These are phyloP conservation scores for Harpagoxenus sublaevis DNA, from an alignment of 2,888 invertebrate genomes.

Conservation along the genomic window DNA sequence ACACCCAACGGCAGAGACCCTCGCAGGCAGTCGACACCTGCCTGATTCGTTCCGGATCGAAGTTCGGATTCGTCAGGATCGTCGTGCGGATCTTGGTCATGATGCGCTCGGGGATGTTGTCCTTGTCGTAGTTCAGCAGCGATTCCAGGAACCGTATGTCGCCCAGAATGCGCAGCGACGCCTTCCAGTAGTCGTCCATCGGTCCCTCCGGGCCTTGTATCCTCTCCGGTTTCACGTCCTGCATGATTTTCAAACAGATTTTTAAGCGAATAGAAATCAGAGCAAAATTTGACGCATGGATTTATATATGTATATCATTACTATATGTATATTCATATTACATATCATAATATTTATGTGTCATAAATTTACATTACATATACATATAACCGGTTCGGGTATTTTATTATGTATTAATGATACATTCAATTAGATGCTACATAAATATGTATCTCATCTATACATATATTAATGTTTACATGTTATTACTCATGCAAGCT, in stretches of 20 bases:
- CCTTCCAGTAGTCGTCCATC: slow-evolving; percentile 97
- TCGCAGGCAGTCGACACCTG: slow-evolving; percentile 96
- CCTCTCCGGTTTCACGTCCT: slow-evolving; percentile 96
- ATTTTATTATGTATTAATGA: background rate
- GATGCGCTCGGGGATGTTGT: slow-evolving; percentile 94
- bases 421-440: background rate
- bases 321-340: background rate
- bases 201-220: slow-evolving; percentile 92
- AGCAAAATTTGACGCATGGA: background rate
- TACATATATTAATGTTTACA: slow-evolving; percentile 9
- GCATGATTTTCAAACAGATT: background rate
- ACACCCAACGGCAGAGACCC: slow-evolving; percentile 97
- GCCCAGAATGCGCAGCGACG: slow-evolving; percentile 94
- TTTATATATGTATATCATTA: background rate
- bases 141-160: slow-evolving; percentile 97
- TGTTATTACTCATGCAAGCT: background rate
- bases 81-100: slow-evolving; percentile 94
- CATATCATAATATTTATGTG: background rate
- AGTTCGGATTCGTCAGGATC: slow-evolving; percentile 94
- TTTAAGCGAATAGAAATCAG: background rate
- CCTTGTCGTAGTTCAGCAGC: slow-evolving; percentile 95
- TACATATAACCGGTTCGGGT: background rate
- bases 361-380: background rate
- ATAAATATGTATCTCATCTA: background rate
- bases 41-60: slow-evolving; percentile 96